Evolutionary conservation across 2,797 vertebrate species (phyloP).

Genomic region (Poecilia gillii): DNA sequence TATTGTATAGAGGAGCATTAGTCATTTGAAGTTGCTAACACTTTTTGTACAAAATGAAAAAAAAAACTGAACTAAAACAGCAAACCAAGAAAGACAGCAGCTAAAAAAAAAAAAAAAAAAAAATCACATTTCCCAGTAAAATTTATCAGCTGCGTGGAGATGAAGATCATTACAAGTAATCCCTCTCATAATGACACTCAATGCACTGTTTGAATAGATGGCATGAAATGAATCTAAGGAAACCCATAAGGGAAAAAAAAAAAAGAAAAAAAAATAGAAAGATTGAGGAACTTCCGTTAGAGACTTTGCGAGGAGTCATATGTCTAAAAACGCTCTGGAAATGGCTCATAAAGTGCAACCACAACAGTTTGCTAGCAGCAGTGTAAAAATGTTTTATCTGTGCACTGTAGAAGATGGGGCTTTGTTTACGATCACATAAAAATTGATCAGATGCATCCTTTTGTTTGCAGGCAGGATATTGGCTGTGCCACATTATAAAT

Average conservation of each 20-base stretch:
- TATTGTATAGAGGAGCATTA: background rate
- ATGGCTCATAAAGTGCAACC: conserved; percentile 2
- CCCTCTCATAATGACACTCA: background rate
- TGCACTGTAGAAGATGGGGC: conserved; percentile 4
- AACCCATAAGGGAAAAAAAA: background rate
- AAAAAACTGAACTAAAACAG: background rate
- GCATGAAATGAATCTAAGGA: background rate
- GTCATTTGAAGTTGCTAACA: background rate
- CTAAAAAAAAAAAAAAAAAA: background rate
- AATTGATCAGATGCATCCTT: conserved; percentile 25
- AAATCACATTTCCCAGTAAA: background rate
- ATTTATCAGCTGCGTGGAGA: background rate
- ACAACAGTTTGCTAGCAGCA: conserved; percentile 17
- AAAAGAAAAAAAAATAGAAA: background rate
- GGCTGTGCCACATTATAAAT: conserved; percentile 25
- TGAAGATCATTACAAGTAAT: conserved; percentile 2
- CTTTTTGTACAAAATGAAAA: background rate
- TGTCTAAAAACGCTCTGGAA: conserved; percentile 23
- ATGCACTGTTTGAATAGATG: conserved; percentile 1
- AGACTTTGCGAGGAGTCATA: conserved; percentile 20
- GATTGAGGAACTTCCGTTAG: conserved; percentile 1
- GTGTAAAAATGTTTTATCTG: conserved; percentile 15
- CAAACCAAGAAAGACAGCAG: background rate
- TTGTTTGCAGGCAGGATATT: conserved; percentile 36
- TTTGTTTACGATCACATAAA: conserved; percentile 44